Conservation (phyloP, 2,888 invertebrate genomes). For the Zele albiditarsus region DNA sequence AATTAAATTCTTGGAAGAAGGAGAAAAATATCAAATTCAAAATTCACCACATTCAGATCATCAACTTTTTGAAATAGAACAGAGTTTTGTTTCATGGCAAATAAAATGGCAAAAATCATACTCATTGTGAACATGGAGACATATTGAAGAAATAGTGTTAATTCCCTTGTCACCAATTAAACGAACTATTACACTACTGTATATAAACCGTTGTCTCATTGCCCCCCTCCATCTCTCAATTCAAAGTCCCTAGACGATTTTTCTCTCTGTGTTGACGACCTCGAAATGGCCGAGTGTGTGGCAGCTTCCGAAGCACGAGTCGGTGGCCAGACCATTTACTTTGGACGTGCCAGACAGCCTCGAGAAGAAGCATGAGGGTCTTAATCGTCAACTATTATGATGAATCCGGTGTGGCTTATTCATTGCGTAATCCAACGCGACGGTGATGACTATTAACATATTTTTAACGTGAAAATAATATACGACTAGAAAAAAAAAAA, state of each 20-base stretch:
- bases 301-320: constrained; percentile 26
- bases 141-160: too few relatives aligned
- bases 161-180: too few relatives aligned
- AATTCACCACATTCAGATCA: too few relatives aligned
- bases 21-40: too few relatives aligned
- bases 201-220: neutral
- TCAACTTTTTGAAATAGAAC: too few relatives aligned
- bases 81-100: too few relatives aligned
- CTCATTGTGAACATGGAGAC: too few relatives aligned
- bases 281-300: constrained; percentile 35
- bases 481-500: neutral
- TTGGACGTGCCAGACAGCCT: constrained; percentile 60
- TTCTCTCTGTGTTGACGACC: neutral
- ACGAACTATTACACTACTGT: neutral
- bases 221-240: neutral
- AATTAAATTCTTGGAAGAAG: too few relatives aligned
- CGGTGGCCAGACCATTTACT: constrained; percentile 44
- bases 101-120: too few relatives aligned
- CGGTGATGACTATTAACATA: constrained; percentile 11
- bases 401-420: constrained; percentile 26
- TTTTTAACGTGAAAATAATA: neutral
- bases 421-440: constrained; percentile 33
- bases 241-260: neutral
- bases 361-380: constrained; percentile 50
- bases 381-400: constrained; percentile 46